Percentiles rank a stretch among this genome's conserved stretches.
Conservation (phyloP, 2,888 invertebrate species). For the Malthinus seriepunctatus region DNA sequence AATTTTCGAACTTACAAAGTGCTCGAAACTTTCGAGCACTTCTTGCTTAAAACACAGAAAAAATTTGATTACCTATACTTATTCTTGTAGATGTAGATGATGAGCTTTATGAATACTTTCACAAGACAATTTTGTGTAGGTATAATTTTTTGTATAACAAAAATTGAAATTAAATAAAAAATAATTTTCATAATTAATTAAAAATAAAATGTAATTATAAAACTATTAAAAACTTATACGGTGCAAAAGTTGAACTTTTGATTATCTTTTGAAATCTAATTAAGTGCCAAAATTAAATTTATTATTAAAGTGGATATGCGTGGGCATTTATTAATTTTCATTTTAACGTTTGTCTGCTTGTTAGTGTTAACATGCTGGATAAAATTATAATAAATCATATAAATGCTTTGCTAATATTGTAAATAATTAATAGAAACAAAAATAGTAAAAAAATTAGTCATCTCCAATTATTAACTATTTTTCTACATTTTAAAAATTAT, state of each 20-base stretch:
- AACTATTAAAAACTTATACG: background rate
- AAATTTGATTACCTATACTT: no score
- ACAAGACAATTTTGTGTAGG: no score
- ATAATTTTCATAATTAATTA: background rate
- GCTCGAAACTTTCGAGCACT: no score
- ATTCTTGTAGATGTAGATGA: no score
- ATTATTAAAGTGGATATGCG: constrained; percentile 10
- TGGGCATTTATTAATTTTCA: constrained; percentile 12
- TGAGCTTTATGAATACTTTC: no score
- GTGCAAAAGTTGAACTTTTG: constrained; percentile 2
- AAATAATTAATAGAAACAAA: constrained; percentile 4
- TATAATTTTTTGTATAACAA: no score
- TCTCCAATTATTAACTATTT: no score
- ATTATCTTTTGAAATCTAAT: constrained; percentile 6
- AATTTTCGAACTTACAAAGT: no score
- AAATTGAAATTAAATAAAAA: background rate
- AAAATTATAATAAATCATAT: background rate
- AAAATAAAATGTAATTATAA: background rate
- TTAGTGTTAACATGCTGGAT: constrained; percentile 6
- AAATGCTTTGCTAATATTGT: background rate
- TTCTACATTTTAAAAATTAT: no score
- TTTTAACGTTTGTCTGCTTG: background rate
- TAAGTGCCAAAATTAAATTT: constrained; percentile 13
- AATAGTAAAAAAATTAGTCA: background rate
- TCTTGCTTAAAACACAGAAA: no score